Percentiles rank a stretch among this genome's conserved stretches.
Conservation (phyloP, 2,888 invertebrate species). For the Globia sparganii region DNA sequence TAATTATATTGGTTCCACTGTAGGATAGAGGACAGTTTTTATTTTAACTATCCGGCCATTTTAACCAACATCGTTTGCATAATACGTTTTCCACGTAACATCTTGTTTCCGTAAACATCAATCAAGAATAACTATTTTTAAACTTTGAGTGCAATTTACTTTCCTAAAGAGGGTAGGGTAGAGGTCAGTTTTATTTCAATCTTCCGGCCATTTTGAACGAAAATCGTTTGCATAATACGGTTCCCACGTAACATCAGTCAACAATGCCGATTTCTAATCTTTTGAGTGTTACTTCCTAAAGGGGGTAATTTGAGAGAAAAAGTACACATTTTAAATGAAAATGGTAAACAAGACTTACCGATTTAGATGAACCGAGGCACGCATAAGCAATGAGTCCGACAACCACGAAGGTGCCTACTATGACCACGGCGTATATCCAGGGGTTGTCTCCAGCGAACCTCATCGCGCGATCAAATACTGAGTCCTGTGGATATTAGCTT, state of each 20-base stretch:
- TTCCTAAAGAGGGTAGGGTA: too few species aligned
- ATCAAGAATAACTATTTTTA: too few species aligned
- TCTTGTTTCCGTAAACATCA: too few species aligned
- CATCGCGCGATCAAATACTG: conserved; percentile 93
- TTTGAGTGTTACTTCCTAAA: background rate
- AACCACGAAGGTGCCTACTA: conserved; percentile 94
- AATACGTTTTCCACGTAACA: too few species aligned
- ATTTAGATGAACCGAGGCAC: conserved; percentile 92
- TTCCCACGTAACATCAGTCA: background rate
- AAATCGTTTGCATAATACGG: background rate
- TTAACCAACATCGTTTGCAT: too few species aligned
- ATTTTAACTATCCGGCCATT: too few species aligned
- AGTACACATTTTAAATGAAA: background rate
- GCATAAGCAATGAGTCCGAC: conserved; percentile 95
- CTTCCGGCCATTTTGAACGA: too few species aligned
- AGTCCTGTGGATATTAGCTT: conserved; percentile 91
- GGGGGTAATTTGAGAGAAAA: background rate
- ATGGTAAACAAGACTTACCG: conserved; percentile 83
- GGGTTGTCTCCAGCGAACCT: conserved; percentile 96
- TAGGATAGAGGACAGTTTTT: too few species aligned
- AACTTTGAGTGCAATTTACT: too few species aligned
- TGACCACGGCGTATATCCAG: conserved; percentile 97
- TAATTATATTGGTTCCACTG: too few species aligned
- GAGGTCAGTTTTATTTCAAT: too few species aligned
- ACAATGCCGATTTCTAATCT: background rate